Percentiles rank a stretch among this genome's conserved stretches.
Conservation (phyloP, 2,113 vertebrate genomes). For the Melospiza georgiana region DNA sequence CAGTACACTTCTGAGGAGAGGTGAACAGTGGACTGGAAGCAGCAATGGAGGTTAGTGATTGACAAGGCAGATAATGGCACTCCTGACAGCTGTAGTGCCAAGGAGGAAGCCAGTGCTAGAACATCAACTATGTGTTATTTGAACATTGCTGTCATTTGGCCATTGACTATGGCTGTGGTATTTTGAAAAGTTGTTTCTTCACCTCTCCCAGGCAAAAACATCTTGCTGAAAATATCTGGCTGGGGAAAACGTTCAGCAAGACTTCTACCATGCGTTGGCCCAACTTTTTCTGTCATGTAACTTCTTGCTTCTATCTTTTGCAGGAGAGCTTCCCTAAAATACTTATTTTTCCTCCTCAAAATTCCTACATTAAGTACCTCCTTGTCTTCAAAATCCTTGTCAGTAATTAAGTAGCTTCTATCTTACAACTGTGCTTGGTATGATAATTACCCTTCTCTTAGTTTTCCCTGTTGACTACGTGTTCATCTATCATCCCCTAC, state of each 20-base stretch:
- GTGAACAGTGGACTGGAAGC: background rate
- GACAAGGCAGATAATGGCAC: background rate
- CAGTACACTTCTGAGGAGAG: background rate
- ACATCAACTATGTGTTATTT: background rate
- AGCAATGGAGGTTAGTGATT: rapidly evolving
- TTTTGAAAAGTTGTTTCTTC: background rate
- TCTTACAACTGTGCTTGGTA: background rate
- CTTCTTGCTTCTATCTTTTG: background rate
- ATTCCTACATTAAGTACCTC: background rate
- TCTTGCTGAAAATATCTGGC: background rate
- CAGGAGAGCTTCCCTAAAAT: background rate
- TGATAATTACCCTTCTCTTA: slow-evolving; percentile 1
- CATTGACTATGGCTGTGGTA: background rate
- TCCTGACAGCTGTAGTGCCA: background rate
- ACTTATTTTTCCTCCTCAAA: background rate
- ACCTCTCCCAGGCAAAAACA: background rate
- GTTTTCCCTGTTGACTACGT: background rate
- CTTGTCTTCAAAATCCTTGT: background rate
- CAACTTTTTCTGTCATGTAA: background rate
- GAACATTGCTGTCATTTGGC: background rate
- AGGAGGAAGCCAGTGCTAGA: background rate
- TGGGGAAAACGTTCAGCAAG: background rate
- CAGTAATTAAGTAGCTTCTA: slow-evolving; percentile 10
- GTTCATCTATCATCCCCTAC: background rate
- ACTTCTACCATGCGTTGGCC: background rate